Evolutionary conservation across 2,888 invertebrate species (phyloP).

Genomic region (Galerucella calmariensis): DNA sequence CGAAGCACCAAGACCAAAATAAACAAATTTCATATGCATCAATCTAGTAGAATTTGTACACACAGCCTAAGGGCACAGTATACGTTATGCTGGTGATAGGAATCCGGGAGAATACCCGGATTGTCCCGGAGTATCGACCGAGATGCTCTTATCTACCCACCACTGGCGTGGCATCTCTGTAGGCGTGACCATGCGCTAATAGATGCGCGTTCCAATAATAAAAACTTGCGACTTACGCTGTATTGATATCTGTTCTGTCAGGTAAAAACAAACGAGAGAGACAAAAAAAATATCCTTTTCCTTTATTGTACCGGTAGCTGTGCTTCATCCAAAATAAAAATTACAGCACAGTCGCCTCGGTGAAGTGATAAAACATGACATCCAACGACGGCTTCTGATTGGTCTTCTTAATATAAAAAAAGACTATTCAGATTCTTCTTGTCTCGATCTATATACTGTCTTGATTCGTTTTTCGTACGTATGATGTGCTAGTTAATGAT

Average conservation of each 20-base stretch:
- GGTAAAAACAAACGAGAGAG: conserved; percentile 51
- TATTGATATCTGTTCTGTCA: conserved; percentile 43
- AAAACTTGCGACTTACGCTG: conserved; percentile 55
- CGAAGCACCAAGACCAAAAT: conserved; percentile 49
- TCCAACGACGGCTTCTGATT: conserved; percentile 62
- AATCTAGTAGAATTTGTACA: conserved; percentile 55
- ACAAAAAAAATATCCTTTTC: conserved; percentile 49
- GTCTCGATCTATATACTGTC: conserved; percentile 57
- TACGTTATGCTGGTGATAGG: conserved; percentile 43
- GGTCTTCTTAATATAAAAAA: conserved; percentile 62
- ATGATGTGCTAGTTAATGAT: conserved; percentile 56
- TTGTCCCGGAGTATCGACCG: conserved; percentile 61
- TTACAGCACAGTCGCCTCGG: conserved; percentile 63
- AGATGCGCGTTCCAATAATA: conserved; percentile 57
- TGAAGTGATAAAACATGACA: conserved; percentile 66
- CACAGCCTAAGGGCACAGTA: conserved; percentile 47
- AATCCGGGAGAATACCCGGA: conserved; percentile 59
- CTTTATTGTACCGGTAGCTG: conserved; percentile 51
- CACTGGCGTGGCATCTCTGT: conserved; percentile 59
- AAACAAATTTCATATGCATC: conserved; percentile 61
- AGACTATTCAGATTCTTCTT: conserved; percentile 62
- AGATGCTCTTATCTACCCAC: conserved; percentile 61
- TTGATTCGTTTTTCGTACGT: conserved; percentile 48
- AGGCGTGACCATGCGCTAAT: conserved; percentile 57
- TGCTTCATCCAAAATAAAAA: conserved; percentile 62